These are phyloP conservation scores for Xylocopa sonorina DNA, from an alignment of 1,140 invertebrate genomes.

Conservation along the genomic window DNA sequence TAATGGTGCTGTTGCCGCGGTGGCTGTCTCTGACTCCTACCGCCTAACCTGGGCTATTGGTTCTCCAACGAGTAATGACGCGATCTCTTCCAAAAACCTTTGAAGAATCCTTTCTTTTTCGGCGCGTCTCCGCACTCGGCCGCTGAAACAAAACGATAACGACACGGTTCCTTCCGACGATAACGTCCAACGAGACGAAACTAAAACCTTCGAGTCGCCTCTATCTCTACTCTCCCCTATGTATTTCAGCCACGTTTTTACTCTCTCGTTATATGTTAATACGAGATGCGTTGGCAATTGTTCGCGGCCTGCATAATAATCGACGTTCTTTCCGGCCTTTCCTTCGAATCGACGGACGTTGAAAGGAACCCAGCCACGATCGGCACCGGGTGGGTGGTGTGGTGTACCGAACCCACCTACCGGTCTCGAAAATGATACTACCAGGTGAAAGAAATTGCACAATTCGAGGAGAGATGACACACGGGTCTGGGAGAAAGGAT, in stretches of 20 bases:
- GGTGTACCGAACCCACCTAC: too few species aligned
- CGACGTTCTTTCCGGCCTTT: conserved; percentile 41
- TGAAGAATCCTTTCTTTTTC: conserved; percentile 92
- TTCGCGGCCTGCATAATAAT: conserved; percentile 52
- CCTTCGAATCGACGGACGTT: conserved; percentile 24
- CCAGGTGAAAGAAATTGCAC: too few species aligned
- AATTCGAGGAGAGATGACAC: too few species aligned
- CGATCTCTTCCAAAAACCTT: conserved; percentile 91
- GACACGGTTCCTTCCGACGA: conserved; percentile 7
- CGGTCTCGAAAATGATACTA: too few species aligned
- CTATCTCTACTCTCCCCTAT: background rate
- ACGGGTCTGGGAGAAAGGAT: too few species aligned
- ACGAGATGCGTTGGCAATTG: conserved; percentile 49
- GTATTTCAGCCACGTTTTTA: conserved; percentile 74
- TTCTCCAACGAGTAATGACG: conserved; percentile 92
- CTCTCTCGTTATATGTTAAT: conserved; percentile 69
- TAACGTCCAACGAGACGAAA: too few species aligned
- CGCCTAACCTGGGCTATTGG: conserved; percentile 83
- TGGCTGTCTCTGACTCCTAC: conserved; percentile 75
- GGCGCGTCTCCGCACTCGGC: conserved; percentile 85
- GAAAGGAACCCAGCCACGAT: background rate
- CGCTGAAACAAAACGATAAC: conserved; percentile 81
- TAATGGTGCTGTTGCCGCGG: conserved; percentile 66
- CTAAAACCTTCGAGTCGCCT: too few species aligned
- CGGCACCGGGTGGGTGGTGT: background rate